A percentile compares a stretch with the other conserved stretches of the same genome.
phyloP scores from a whole-genome alignment of 2,888 invertebrate genomes.

The Agriotes lineatus region DNA sequence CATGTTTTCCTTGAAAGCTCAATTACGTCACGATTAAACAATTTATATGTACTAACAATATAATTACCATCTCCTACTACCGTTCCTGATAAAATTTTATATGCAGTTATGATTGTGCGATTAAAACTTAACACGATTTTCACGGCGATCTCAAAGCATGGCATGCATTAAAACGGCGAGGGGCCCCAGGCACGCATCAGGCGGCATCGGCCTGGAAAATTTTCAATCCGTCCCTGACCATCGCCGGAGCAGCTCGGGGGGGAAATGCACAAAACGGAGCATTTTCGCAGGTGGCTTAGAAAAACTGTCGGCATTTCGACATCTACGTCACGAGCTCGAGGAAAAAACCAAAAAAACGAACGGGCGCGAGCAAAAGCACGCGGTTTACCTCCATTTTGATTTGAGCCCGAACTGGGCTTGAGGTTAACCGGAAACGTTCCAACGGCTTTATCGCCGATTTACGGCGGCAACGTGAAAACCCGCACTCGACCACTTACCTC shows the following conservation, averaged over 20 bases:
- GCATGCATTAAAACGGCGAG: no score
- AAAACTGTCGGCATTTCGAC: neutral
- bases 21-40: slow-evolving; percentile 26
- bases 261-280: neutral
- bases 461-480: slow-evolving; percentile 11
- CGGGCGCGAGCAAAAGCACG: slow-evolving; percentile 58
- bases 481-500: slow-evolving; percentile 33
- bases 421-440: slow-evolving; percentile 65
- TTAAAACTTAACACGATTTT: no score
- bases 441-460: slow-evolving; percentile 46
- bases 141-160: no score
- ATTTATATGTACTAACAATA: no score
- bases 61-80: no score
- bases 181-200: no score
- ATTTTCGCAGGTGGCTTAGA: slow-evolving; percentile 9
- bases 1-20: slow-evolving; percentile 26
- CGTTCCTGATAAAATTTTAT: no score
- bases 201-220: no score
- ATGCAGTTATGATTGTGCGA: no score
- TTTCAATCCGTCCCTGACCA: neutral
- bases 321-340: neutral
- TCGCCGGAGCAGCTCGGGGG: neutral
- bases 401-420: slow-evolving; percentile 60
- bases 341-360: slow-evolving; percentile 17
- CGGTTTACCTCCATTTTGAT: slow-evolving; percentile 66